Conservation (phyloP, 2,113 vertebrate genomes). For the Lampris incognitus region DNA sequence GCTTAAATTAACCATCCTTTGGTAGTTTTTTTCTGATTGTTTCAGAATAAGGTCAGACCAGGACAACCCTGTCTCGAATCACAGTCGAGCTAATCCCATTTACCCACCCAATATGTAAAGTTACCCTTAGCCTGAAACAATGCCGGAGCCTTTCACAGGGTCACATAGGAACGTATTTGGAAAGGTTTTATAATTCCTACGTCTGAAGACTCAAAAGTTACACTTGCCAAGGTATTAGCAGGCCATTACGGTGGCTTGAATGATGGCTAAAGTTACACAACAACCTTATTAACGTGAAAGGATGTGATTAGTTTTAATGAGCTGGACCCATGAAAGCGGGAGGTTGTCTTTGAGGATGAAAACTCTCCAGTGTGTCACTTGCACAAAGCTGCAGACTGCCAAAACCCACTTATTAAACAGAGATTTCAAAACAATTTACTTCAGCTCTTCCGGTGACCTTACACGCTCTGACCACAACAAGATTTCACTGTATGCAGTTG, state of each 20-base stretch:
- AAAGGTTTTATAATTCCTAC: too few relatives aligned
- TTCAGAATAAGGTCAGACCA: not conserved
- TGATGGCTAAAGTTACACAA: not conserved
- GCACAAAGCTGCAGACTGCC: slow-evolving; percentile 23
- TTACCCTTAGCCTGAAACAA: too few relatives aligned
- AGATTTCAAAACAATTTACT: slow-evolving; percentile 29
- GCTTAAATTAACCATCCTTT: not conserved
- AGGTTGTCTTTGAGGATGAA: not conserved
- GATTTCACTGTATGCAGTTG: slow-evolving; percentile 14
- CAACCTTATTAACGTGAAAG: not conserved
- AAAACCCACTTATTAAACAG: slow-evolving; percentile 36
- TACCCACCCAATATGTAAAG: too few relatives aligned
- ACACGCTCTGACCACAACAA: not conserved
- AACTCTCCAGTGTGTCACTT: slow-evolving; percentile 33
- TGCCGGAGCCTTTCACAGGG: too few relatives aligned
- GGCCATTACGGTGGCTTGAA: not conserved
- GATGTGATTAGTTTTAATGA: not conserved
- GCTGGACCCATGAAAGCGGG: not conserved
- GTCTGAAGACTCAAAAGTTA: too few relatives aligned
- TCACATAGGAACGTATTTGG: too few relatives aligned
- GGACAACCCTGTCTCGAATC: too few relatives aligned
- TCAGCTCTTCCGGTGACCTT: slow-evolving; percentile 4
- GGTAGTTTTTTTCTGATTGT: not conserved
- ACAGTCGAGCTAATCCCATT: too few relatives aligned
- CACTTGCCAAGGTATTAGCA: too few relatives aligned